Evolutionary conservation across 2,888 invertebrate species (phyloP), one percentile per base, ranked within the genome.

Genomic region (Endomychus coccineus): DNA sequence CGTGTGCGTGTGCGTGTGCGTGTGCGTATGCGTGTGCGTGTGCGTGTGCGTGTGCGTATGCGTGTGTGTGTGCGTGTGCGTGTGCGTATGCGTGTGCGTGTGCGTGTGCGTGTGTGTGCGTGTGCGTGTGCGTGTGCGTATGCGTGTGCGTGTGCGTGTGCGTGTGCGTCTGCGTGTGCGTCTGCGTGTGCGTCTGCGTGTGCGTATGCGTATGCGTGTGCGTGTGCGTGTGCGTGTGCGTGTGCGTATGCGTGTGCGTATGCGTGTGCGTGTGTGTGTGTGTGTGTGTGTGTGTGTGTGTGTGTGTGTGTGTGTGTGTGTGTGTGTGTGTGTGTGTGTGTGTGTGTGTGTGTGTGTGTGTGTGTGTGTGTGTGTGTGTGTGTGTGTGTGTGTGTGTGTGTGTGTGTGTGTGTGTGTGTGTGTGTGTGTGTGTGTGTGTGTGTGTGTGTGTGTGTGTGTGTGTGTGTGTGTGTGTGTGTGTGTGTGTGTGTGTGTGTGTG

Each of bases 231-330:
- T 25, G 25, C 10, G 25, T 25, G 25, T 25, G 25, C 10, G 25
- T 25, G 25, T 25, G 25, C 10, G 25, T 25, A 11, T 25, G 25
- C 10, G 25, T 25, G 25, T 25, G 25, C 10, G 25, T 25, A 11
- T 25, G 25, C 10, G 25, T 25, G 25, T 25, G 25, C 10, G 25
- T 25, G 25, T 25, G 25, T 25, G 25, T 25, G 25, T 25, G 25
- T 25, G 25, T 25, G 25, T 25, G 25, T 25, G 25, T 25, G 25
- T 25, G 25, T 25, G 25, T 25, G 25, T 25, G 25, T 25, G 25
- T 25, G 25, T 25, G 25, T 25, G 25, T 25, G 25, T 11, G 25
- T 11, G 25, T 25, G 25, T 11, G 25, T 25, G 25, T 11, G 25
- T 25, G 25, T 11, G 25, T 25, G 25, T 11, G 25, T 25, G 25